phyloP scores from a whole-genome alignment of 1,140 invertebrate genomes.

The Neodiprion pinetum region DNA sequence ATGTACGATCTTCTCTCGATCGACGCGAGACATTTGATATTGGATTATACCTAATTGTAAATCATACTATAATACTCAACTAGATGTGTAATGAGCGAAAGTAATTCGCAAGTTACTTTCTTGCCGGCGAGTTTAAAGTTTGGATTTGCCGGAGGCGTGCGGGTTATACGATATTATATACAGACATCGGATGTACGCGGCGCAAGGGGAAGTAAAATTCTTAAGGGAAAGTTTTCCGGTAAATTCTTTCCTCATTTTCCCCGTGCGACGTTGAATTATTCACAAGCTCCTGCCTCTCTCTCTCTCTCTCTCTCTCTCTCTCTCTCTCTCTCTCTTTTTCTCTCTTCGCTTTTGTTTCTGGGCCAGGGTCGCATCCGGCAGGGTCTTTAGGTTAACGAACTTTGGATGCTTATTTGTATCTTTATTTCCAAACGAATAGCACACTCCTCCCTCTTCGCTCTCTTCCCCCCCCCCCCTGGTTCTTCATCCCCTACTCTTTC shows the following conservation, averaged over 20 bases:
- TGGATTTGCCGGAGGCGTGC: not conserved
- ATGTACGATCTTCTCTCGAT: too few relatives aligned
- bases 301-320: too few relatives aligned
- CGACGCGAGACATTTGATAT: too few relatives aligned
- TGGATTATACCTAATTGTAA: too few relatives aligned
- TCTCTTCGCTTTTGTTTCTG: conserved; percentile 61
- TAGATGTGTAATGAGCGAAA: too few relatives aligned
- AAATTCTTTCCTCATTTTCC: conserved; percentile 59
- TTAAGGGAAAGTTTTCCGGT: conserved; percentile 54
- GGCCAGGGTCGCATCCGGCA: conserved; percentile 55
- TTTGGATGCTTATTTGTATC: conserved; percentile 1
- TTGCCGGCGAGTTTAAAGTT: too few relatives aligned
- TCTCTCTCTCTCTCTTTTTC: conserved; percentile 9
- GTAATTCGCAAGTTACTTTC: too few relatives aligned
- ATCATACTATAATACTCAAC: too few relatives aligned
- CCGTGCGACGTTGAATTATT: conserved; percentile 61
- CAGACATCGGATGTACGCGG: not conserved
- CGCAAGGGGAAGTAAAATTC: conserved; percentile 49
- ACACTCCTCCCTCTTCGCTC: not conserved
- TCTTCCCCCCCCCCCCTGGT: conserved; percentile 9
- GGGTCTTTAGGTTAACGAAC: conserved; percentile 1
- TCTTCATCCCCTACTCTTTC: conserved; percentile 42
- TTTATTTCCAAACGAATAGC: conserved; percentile 2
- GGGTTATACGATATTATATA: not conserved
- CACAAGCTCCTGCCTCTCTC: conserved; percentile 41